Conservation (phyloP, 2,113 vertebrate genomes). For the Panthera tigris region DNA sequence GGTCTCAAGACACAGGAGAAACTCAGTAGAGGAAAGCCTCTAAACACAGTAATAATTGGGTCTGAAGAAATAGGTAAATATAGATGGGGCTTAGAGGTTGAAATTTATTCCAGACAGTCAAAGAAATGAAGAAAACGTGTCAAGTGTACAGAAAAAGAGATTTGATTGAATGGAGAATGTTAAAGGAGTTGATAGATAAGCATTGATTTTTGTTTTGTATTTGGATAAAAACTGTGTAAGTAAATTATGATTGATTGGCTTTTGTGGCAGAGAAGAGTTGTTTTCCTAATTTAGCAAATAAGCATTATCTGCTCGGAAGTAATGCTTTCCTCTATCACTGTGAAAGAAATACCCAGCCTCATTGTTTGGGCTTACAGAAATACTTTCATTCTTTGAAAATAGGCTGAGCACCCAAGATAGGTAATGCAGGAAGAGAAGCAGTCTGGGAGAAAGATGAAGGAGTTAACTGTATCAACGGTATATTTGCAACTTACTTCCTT, state of each 20-base stretch:
- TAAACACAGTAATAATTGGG: background rate
- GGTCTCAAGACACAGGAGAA: background rate
- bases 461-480: background rate
- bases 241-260: background rate
- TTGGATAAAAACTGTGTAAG: background rate
- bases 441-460: background rate
- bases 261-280: background rate
- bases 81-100: background rate
- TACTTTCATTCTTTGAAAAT: background rate
- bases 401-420: background rate
- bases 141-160: background rate
- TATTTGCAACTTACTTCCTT: background rate
- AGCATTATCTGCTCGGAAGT: background rate
- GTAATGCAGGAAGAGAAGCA: background rate
- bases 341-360: background rate
- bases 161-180: background rate
- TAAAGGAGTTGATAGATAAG: background rate
- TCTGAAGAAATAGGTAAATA: background rate
- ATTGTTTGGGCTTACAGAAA: background rate
- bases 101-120: background rate
- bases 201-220: background rate
- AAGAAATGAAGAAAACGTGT: background rate
- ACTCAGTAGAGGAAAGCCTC: background rate
- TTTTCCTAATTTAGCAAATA: background rate
- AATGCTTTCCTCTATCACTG: background rate